A percentile compares a stretch with the other conserved stretches of the same genome.
Conservation (phyloP, 2,888 invertebrate species). For the Ichneumon xanthorius region DNA sequence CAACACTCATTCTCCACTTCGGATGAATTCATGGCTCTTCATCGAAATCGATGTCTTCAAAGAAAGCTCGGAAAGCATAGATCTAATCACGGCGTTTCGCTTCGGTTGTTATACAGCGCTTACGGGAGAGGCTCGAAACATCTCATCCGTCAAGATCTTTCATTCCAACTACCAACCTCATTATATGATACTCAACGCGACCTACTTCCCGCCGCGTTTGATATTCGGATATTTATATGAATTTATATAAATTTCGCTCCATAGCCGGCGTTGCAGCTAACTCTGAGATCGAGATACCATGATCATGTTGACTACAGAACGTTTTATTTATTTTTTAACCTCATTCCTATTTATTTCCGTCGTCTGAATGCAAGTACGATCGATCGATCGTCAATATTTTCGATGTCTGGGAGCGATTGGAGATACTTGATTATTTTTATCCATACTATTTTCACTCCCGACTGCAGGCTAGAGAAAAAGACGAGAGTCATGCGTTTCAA, state of each 20-base stretch:
- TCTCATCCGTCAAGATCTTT: conserved; percentile 32
- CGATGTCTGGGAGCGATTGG: background rate
- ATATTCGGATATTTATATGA: background rate
- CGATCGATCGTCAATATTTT: background rate
- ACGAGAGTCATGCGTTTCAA: no score
- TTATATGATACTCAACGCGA: conserved; percentile 7
- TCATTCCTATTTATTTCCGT: background rate
- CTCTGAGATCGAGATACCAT: background rate
- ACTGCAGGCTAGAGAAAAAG: no score
- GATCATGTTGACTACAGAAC: background rate
- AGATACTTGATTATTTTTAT: background rate
- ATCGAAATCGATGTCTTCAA: conserved; percentile 35
- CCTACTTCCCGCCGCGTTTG: background rate
- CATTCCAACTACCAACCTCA: conserved; percentile 37
- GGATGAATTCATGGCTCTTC: conserved; percentile 32
- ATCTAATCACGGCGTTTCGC: conserved; percentile 52
- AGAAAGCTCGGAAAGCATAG: conserved; percentile 28
- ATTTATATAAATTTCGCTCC: background rate
- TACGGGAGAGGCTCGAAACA: background rate
- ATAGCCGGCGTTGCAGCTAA: background rate
- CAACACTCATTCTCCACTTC: background rate
- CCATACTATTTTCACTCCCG: background rate
- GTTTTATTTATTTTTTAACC: background rate
- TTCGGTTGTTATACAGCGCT: background rate
- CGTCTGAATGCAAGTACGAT: background rate